phyloP scores from a whole-genome alignment of 2,113 vertebrate genomes.

The Ciconia boyciana region DNA sequence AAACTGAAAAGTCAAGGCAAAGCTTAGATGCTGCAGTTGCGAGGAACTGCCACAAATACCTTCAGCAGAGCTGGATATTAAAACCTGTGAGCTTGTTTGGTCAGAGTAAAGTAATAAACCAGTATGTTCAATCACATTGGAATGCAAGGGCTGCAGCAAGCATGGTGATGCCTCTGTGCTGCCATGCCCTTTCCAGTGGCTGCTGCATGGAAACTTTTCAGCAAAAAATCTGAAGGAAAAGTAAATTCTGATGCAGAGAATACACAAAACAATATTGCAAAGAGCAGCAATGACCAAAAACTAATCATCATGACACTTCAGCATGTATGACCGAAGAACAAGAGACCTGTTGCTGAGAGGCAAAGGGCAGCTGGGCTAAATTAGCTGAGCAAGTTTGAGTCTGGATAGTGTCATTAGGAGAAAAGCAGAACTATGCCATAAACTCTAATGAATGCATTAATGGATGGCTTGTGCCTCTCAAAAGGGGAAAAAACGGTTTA shows the following conservation, averaged over 20 bases:
- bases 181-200: background rate
- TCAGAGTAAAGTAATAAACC: slow-evolving; percentile 48
- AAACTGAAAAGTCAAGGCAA: background rate
- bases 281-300: slow-evolving; percentile 14
- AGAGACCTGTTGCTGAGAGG: slow-evolving; percentile 65
- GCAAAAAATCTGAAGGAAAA: background rate
- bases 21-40: background rate
- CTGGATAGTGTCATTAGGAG: slow-evolving; percentile 82
- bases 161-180: background rate
- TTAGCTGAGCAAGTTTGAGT: slow-evolving; percentile 72
- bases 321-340: background rate
- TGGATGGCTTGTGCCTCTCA: slow-evolving; percentile 80
- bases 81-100: slow-evolving; percentile 45
- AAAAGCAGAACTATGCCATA: slow-evolving; percentile 79
- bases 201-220: background rate
- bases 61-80: slow-evolving; percentile 37
- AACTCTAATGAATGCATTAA: slow-evolving; percentile 86
- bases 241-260: background rate
- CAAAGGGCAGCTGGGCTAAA: slow-evolving; percentile 79
- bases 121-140: slow-evolving; percentile 51
- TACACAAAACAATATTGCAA: background rate
- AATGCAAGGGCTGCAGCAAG: background rate
- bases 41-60: slow-evolving; percentile 38
- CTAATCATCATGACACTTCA: slow-evolving; percentile 27
- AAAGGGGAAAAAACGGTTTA: slow-evolving; percentile 77